Conservation (phyloP, 2,797 vertebrate genomes). For the Bucorvus abyssinicus region DNA sequence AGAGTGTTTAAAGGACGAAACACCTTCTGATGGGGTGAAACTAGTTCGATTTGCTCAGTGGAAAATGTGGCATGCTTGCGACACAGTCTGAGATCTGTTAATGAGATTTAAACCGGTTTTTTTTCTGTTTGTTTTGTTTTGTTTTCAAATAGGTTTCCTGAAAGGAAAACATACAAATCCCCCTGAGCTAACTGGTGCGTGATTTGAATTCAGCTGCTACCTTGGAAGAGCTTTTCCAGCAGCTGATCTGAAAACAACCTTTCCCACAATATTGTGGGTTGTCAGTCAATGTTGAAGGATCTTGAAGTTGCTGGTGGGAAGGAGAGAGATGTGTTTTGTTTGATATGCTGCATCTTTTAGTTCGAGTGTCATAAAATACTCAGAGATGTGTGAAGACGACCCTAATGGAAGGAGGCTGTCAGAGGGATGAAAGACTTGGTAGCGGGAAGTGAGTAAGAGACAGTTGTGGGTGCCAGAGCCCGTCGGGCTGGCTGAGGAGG, state of each 20-base stretch:
- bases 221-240: conserved; percentile 41
- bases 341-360: neutral
- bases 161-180: conserved; percentile 57
- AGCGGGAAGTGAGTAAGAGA: neutral
- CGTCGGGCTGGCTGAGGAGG: neutral
- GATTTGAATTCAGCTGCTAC: conserved; percentile 62
- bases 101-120: conserved; percentile 23
- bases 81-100: conserved; percentile 9
- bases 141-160: conserved; percentile 47
- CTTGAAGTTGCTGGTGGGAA: neutral
- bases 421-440: neutral
- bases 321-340: neutral
- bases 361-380: neutral
- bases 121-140: conserved; percentile 41
- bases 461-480: neutral
- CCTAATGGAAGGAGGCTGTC: neutral
- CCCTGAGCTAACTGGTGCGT: conserved; percentile 58
- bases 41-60: neutral
- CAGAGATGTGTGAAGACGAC: neutral
- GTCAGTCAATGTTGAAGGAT: neutral
- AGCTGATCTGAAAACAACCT: conserved; percentile 38
- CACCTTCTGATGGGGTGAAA: neutral
- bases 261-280: conserved; percentile 13
- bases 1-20: neutral
- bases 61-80: neutral